These are phyloP conservation scores for Sebastes steindachneri DNA, from an alignment of 2,797 vertebrate genomes.

Conservation along the genomic window DNA sequence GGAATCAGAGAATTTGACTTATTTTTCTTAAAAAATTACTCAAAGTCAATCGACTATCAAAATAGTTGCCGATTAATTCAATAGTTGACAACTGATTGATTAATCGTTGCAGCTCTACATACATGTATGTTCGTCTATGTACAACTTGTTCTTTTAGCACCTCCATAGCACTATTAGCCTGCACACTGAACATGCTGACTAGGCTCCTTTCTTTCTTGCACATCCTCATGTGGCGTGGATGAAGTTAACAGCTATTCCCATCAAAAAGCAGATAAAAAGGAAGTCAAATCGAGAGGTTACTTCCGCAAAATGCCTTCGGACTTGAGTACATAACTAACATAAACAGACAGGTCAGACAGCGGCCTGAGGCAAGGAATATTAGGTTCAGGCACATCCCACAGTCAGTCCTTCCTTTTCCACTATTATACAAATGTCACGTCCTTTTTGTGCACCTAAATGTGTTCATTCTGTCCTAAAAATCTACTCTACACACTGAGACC, in stretches of 20 bases:
- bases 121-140: neutral
- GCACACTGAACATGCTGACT: slow-evolving; percentile 45
- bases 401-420: neutral
- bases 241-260: neutral
- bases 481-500: neutral
- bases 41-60: neutral
- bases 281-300: slow-evolving; percentile 12
- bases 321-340: slow-evolving; percentile 35
- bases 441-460: neutral
- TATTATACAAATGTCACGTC: slow-evolving; percentile 6
- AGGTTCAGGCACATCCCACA: neutral
- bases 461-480: neutral
- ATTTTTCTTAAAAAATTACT: no score
- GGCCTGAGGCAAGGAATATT: slow-evolving; percentile 39
- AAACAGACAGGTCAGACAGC: slow-evolving; percentile 40
- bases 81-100: neutral
- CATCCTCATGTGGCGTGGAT: slow-evolving; percentile 29
- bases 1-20: neutral
- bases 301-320: slow-evolving; percentile 23
- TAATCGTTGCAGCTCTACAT: neutral
- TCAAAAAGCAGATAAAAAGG: neutral
- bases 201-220: slow-evolving; percentile 30
- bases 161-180: neutral
- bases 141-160: slow-evolving; percentile 2
- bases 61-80: neutral